A percentile compares a stretch with the other conserved stretches of the same genome.
phyloP scores from a whole-genome alignment of 1,140 invertebrate genomes.

The Euura lappo region DNA sequence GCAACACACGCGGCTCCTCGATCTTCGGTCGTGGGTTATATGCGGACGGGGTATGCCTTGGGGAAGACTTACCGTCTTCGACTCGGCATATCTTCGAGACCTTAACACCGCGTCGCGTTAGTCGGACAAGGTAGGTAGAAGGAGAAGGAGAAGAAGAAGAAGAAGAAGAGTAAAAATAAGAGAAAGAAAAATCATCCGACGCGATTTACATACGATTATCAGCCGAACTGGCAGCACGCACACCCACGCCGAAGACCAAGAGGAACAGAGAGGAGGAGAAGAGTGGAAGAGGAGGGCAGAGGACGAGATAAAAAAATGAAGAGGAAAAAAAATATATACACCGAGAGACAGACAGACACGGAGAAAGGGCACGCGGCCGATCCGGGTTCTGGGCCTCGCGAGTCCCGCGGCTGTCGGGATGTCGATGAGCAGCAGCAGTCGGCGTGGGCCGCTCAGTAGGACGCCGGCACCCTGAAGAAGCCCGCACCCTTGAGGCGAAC shows the following conservation, averaged over 20 bases:
- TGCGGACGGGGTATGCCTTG: background rate
- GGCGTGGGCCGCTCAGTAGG: slow-evolving; percentile 58
- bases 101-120: background rate
- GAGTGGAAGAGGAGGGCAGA: slow-evolving; percentile 12
- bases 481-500: slow-evolving; percentile 50
- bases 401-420: slow-evolving; percentile 50
- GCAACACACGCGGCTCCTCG: slow-evolving; percentile 50
- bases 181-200: slow-evolving; percentile 33
- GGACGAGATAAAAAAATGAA: slow-evolving; percentile 1
- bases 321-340: background rate
- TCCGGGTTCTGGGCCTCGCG: slow-evolving; percentile 24
- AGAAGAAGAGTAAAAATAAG: slow-evolving; percentile 6
- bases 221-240: slow-evolving; percentile 53
- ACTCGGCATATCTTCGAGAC: background rate
- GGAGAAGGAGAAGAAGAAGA: background rate
- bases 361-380: slow-evolving; percentile 12
- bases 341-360: background rate
- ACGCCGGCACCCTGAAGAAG: slow-evolving; percentile 59
- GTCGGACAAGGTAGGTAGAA: background rate
- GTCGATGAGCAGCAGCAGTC: slow-evolving; percentile 55
- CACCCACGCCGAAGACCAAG: slow-evolving; percentile 48
- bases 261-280: slow-evolving; percentile 18
- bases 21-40: slow-evolving; percentile 31
- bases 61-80: slow-evolving; percentile 4
- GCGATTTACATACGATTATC: slow-evolving; percentile 61